Conservation (phyloP, 2,113 vertebrate species). For the Cynopterus brachyotis region DNA sequence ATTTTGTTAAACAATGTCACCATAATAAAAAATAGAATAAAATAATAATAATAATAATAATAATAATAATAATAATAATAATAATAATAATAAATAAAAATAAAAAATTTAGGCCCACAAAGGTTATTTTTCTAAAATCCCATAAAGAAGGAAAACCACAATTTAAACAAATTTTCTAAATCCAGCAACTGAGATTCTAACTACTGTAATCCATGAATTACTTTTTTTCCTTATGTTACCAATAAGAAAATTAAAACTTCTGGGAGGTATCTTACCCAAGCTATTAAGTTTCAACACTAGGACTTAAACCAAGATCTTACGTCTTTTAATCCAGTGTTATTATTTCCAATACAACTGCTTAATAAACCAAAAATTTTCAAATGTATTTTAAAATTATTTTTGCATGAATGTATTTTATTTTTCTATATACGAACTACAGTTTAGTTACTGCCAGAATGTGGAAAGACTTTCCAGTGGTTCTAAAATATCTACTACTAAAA, state of each 20-base stretch:
- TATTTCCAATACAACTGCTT: background rate
- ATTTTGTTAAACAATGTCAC: no score
- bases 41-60: no score
- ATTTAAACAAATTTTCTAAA: constrained; percentile 38
- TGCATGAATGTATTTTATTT: background rate
- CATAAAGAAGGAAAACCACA: background rate
- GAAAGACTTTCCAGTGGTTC: background rate
- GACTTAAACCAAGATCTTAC: background rate
- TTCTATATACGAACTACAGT: background rate
- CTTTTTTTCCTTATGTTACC: background rate
- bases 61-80: no score
- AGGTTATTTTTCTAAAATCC: background rate
- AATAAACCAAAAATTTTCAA: constrained; percentile 1
- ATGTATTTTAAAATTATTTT: constrained; percentile 10
- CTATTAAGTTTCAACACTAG: constrained; percentile 4
- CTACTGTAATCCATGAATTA: background rate
- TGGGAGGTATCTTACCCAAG: background rate
- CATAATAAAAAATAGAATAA: no score
- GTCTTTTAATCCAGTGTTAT: background rate
- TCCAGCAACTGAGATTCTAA: background rate
- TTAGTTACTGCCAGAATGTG: background rate
- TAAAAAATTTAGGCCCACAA: background rate
- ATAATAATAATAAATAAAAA: background rate
- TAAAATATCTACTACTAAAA: background rate
- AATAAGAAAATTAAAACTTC: constrained; percentile 1